phyloP scores from a whole-genome alignment of 2,888 invertebrate genomes.

The Athalia rosae region DNA sequence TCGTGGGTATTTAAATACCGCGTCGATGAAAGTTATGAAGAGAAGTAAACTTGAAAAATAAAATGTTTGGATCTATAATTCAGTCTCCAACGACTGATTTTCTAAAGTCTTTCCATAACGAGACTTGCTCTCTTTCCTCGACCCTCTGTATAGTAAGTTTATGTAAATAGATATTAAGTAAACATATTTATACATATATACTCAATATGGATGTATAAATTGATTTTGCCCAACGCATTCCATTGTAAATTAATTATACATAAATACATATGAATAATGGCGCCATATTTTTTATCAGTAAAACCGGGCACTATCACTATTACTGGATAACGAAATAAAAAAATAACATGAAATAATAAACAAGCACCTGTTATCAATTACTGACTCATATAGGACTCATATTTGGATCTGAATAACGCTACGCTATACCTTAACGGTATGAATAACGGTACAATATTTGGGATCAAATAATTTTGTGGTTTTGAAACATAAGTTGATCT shows the following conservation, averaged over 20 bases:
- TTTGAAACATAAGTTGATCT: no score
- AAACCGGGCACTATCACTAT: background rate
- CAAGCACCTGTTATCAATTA: constrained; percentile 54
- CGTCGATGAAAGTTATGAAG: constrained; percentile 62
- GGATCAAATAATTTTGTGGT: no score
- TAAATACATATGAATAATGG: no score
- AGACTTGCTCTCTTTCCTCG: constrained; percentile 62
- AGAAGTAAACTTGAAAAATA: background rate
- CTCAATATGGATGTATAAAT: constrained; percentile 50
- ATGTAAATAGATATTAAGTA: constrained; percentile 62
- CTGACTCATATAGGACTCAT: constrained; percentile 42
- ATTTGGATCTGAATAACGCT: no score
- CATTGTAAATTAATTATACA: constrained; percentile 56
- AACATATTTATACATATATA: background rate
- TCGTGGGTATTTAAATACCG: constrained; percentile 34
- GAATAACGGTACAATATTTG: no score
- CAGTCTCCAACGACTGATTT: constrained; percentile 12
- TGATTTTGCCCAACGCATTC: constrained; percentile 62
- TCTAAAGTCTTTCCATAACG: no score
- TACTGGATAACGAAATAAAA: background rate
- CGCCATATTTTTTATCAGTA: background rate
- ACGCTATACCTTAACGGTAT: no score
- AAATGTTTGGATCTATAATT: background rate
- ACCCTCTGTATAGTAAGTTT: constrained; percentile 62
- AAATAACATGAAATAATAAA: background rate